Conservation (phyloP, 2,113 vertebrate genomes). For the Leuciscus idus region DNA sequence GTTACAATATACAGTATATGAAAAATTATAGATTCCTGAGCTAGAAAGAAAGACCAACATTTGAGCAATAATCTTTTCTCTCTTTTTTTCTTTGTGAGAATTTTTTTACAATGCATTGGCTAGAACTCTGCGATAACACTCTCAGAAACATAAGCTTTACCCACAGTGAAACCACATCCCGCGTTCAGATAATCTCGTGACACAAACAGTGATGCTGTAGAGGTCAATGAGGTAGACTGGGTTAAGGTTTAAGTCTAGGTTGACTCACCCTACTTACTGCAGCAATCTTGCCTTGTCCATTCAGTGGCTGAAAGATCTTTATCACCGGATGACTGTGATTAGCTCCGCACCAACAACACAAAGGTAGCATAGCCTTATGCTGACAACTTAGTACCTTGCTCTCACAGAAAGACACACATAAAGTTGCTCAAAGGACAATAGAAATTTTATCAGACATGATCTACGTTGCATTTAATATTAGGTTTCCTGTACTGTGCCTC, state of each 20-base stretch:
- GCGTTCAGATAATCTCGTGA: neutral
- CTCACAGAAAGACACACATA: constrained; percentile 56
- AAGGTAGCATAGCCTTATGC: constrained; percentile 69
- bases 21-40: neutral
- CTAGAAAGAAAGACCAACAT: neutral
- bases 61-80: neutral
- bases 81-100: neutral
- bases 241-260: constrained; percentile 30
- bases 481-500: neutral
- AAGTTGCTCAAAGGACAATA: constrained; percentile 51
- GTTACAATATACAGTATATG: neutral
- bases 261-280: constrained; percentile 9
- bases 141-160: constrained; percentile 4
- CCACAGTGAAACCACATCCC: constrained; percentile 32
- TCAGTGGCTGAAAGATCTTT: constrained; percentile 65
- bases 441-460: neutral
- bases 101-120: neutral
- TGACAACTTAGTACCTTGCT: constrained; percentile 74
- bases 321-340: constrained; percentile 70
- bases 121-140: neutral
- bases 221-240: constrained; percentile 4
- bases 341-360: constrained; percentile 71
- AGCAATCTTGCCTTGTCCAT: constrained; percentile 59
- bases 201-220: constrained; percentile 1
- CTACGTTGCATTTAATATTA: neutral